phyloP scores from a whole-genome alignment of 2,888 invertebrate species.

The Macaria notata region DNA sequence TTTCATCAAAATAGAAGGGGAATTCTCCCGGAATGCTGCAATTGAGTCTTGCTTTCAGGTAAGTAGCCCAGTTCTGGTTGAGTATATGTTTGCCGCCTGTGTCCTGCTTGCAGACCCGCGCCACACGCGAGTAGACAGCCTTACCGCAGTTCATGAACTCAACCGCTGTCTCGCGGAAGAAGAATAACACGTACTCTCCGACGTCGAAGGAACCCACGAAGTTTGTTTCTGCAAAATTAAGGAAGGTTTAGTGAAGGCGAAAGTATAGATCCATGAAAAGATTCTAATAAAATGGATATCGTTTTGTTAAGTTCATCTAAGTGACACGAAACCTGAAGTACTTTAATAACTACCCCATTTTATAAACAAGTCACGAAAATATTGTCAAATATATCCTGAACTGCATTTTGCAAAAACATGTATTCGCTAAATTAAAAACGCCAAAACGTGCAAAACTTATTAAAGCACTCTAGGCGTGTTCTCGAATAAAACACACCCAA shows the following conservation, averaged over 20 bases:
- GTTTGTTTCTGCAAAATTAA: slow-evolving; percentile 84
- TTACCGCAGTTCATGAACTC: slow-evolving; percentile 87
- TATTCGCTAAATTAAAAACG: too few relatives aligned
- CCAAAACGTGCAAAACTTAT: neutral
- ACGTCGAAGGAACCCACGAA: slow-evolving; percentile 88
- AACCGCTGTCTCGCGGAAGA: slow-evolving; percentile 87
- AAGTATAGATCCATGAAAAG: too few relatives aligned
- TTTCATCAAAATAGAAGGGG: slow-evolving; percentile 89
- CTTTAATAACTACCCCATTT: too few relatives aligned
- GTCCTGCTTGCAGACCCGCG: slow-evolving; percentile 87
- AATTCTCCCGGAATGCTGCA: slow-evolving; percentile 88
- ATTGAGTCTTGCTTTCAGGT: slow-evolving; percentile 85
- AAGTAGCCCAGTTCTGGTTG: slow-evolving; percentile 86
- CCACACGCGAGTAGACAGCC: slow-evolving; percentile 87
- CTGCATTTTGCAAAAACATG: too few relatives aligned
- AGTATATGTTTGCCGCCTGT: slow-evolving; percentile 85
- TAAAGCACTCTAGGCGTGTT: slow-evolving; percentile 8
- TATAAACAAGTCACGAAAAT: too few relatives aligned
- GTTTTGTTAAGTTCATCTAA: too few relatives aligned
- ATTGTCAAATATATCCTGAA: too few relatives aligned
- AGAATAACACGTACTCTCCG: slow-evolving; percentile 86
- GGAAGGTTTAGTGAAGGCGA: too few relatives aligned
- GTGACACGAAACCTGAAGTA: too few relatives aligned
- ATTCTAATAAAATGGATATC: too few relatives aligned
- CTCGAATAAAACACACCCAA: slow-evolving; percentile 22